phyloP scores from a whole-genome alignment of 1,140 invertebrate genomes.

The Apocrypta bakeri region DNA sequence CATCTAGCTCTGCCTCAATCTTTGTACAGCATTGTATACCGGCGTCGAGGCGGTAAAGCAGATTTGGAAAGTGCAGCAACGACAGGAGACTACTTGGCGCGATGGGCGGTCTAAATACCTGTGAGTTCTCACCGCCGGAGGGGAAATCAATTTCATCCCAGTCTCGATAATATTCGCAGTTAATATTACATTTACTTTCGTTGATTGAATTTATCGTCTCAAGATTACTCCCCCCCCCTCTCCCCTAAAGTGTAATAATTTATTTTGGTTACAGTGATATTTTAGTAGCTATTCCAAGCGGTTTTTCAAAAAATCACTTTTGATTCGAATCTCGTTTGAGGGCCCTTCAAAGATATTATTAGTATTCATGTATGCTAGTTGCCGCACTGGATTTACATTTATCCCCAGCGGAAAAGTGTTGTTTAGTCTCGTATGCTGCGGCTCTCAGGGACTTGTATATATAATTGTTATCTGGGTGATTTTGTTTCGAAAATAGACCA shows the following conservation, averaged over 20 bases:
- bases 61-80: slow-evolving; percentile 33
- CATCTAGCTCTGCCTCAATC: background rate
- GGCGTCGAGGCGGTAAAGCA: slow-evolving; percentile 19
- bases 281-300: too few relatives aligned
- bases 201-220: slow-evolving; percentile 9
- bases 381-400: too few relatives aligned
- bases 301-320: slow-evolving; percentile 27
- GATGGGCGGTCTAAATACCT: slow-evolving; percentile 3
- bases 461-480: too few relatives aligned
- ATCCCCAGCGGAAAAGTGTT: slow-evolving; percentile 61
- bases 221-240: background rate
- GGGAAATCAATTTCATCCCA: slow-evolving; percentile 33
- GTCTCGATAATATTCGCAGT: slow-evolving; percentile 33
- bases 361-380: slow-evolving; percentile 70
- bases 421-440: too few relatives aligned
- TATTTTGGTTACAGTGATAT: too few relatives aligned
- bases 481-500: too few relatives aligned
- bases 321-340: slow-evolving; percentile 6
- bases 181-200: slow-evolving; percentile 37
- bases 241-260: background rate
- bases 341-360: slow-evolving; percentile 58
- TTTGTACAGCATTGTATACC: background rate
- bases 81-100: background rate
- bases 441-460: too few relatives aligned
- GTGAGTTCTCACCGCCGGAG: background rate